Base-by-base conservation (phyloP, 2,797 vertebrate species). In the Geotrypetes seraphini region DNA sequence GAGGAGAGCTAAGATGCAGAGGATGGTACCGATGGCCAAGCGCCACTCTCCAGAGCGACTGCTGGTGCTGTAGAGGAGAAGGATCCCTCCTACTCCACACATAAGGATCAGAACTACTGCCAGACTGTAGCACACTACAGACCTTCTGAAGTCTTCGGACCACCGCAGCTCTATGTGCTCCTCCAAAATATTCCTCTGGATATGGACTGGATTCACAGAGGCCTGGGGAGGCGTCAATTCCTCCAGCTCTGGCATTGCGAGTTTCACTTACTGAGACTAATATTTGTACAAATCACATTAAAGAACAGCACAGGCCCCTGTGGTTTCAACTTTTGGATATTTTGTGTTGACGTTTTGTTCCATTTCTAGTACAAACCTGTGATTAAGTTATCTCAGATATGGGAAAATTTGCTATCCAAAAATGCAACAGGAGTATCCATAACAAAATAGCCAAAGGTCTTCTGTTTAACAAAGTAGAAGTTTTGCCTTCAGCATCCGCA, bases 121-220 rank as follows among this genome's bases (percentile, higher is more conserved):
- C 47, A 89, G 71, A 0, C 72, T 77, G 2, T 96, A 97, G 69
- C 96, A 99, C 11, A 97, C 60, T 6, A 92, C 58, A 1, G 94
- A 95, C 50, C 86, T 92, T 25, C 87, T 81, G 0, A 94, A 93
- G 57, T 97, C 87, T 44, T 85, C 77, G 66, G 91, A 97, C 94
- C 96, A 99, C 94, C 94, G 99, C 16, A 99, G 82, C 55, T 99
- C 96, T 62, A 96, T 90, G 14, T 99, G 92, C 47, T 99, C 94
- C 16, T 92, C 92, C 64, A 99, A 59, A 36, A 93, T 84, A 12
- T 84, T 83, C 71, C 85, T 81, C 64, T 90, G 90, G 58, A 87
- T 90, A 38, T 60, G 78, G 31, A 67, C 79, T 0, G 75, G 74
- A 8, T 90, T 82, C 0, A 76, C 83, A 3, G 75, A 73, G 3